Base-by-base conservation (phyloP, 1,140 invertebrate genomes). In the Epicauta chinensis region DNA sequence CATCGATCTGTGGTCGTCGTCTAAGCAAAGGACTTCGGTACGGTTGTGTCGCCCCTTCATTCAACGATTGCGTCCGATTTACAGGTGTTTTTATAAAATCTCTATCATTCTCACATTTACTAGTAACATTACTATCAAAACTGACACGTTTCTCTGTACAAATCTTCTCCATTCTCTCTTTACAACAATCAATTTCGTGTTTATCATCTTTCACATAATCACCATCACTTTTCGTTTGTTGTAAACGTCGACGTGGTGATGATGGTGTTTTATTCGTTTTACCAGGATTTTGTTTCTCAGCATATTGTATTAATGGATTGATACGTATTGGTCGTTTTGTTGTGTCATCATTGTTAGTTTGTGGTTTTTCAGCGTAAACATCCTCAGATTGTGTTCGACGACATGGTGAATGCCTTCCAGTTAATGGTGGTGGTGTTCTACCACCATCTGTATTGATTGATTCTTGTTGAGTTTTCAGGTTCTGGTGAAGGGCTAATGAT, bases 311-410 rank as follows among this genome's bases (percentile, higher is more conserved):
- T 34, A 67, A 37, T 4, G 63, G 61, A 52, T 67, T 65, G 16
- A 59, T 46, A 17, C 65, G 41, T 13, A 34, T 5, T 9, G 53
- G 50, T 52, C 56, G 51, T 45, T 38, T 53, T 12, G 4, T 13
- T 35, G 44, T 15, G 10, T 42, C 16, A 29, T 47, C 44, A 34
- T 16, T n/a, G 11, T 15, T 34, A 13, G 35, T 6, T 17, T 12
- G 9, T 31, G 29, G 15, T 30, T 34, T 10, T 47, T 60, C 58
- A 29, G 31, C 41, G 38, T 64, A 62, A 16, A 62, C 59, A 35
- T 64, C 62, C 50, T 68, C 67, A 36, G 61, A 63, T 23, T 62
- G 56, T 0, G 63, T 54, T 16, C 62, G 47, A 16, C 59, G 53
- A 6, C 55, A 44, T 31, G 65, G 59, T 2, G 65, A 63, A 31